Evolutionary conservation across 37 sponge, comb jelly and placozoan genomes (phyloP), one percentile per base, ranked within the genome.

Genomic region (Hexactinellida sp.): DNA sequence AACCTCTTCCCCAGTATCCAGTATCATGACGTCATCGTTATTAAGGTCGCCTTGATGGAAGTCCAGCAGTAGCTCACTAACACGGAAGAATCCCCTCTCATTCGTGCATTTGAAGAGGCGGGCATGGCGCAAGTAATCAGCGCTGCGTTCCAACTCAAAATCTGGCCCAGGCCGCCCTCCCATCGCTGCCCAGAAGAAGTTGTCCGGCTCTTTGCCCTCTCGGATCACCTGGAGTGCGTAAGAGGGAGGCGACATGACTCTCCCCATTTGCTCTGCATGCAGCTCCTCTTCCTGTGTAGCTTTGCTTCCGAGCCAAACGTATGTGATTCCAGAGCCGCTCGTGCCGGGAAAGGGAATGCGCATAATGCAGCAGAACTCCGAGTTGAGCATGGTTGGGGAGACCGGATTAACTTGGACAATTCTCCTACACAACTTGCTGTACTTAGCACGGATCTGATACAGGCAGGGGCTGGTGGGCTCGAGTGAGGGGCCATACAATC

Each of bases 171-270:
- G 85, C 38, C 82, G 87, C 37, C 95, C 95, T 23, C 95, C 95
- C 37, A 97, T 89, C 3, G 95, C 98, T 9, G 92, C 93, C 98
- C 98, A 97, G 90, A 97, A 97, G 90, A 95, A 95, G 85, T 95
- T 95, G 88, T 93, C 93, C 23, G 96, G 96, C 47, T 95, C 96
- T 36, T 85, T 41, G 36, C 96, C 96, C 83, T 95, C 96, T 3
- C 83, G 24, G 37, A 95, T 76, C 24, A 89, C 82, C 84, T 91
- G 92, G 54, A 92, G 93, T 36, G 96, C 91, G 52, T 90, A 95
- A 54, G 83, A 88, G n/a, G 88, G 89, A 90, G 88, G 84, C 1
- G 54, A 93, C 90, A 91, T 91, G 41, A 87, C 55, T 23, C 94
- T 39, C 1, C 92, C 94, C 94, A 93, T 93, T 63, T 93, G 94